A percentile compares a stretch with the other conserved stretches of the same genome.
Evolutionary conservation across 2,113 vertebrate genomes (phyloP).

Genomic region (Aepyceros melampus): DNA sequence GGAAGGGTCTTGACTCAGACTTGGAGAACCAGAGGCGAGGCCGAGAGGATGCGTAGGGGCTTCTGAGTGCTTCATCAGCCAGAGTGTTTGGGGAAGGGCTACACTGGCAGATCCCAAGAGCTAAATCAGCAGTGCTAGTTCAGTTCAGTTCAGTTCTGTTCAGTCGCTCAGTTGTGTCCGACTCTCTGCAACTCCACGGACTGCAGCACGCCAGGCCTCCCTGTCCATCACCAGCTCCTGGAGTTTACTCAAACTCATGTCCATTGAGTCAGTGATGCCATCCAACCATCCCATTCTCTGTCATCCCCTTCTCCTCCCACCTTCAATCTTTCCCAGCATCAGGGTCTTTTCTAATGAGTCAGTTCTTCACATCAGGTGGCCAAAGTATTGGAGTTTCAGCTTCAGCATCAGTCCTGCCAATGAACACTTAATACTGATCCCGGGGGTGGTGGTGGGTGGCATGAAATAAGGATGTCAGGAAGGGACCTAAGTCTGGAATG

Average conservation of each 20-base stretch:
- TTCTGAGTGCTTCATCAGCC: background rate
- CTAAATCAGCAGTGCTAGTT: background rate
- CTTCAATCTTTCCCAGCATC: background rate
- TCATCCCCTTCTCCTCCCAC: fast-evolving
- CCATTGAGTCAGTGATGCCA: background rate
- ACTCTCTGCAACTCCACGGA: background rate
- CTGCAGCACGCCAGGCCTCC: background rate
- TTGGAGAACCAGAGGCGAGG: background rate
- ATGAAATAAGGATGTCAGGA: background rate
- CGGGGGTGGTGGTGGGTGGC: background rate
- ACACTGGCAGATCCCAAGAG: background rate
- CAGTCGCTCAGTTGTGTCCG: fast-evolving
- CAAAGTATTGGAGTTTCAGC: background rate
- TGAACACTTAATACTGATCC: background rate
- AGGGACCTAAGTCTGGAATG: background rate
- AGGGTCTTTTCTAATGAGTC: background rate
- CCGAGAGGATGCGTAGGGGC: fast-evolving
- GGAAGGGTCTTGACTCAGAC: background rate
- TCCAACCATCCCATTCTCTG: background rate
- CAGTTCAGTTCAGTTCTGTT: background rate
- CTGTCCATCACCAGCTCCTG: background rate
- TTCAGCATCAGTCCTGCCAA: background rate
- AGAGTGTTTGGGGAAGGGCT: background rate
- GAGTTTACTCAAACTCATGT: background rate
- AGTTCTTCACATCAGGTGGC: background rate